These are phyloP conservation scores for Rhinogobius similis DNA, from an alignment of 2,113 vertebrate genomes.

Conservation along the genomic window DNA sequence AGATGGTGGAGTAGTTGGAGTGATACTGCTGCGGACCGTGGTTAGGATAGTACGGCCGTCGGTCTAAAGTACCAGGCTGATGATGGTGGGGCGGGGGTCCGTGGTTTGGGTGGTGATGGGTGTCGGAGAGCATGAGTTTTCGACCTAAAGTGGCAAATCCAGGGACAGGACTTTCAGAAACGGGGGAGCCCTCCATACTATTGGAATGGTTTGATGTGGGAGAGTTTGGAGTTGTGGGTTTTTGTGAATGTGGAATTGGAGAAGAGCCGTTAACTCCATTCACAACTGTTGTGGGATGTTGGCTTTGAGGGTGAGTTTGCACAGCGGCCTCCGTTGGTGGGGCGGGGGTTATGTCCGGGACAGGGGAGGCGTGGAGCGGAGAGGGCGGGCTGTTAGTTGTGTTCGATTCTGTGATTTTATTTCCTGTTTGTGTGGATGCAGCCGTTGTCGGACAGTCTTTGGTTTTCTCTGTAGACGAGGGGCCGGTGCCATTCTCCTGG, in stretches of 20 bases:
- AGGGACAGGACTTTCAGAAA: slow-evolving; percentile 70
- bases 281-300: slow-evolving; percentile 10
- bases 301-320: slow-evolving; percentile 40
- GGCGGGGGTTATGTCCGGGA: slow-evolving; percentile 1
- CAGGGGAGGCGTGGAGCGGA: background rate
- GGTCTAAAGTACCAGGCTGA: slow-evolving; percentile 52
- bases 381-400: slow-evolving; percentile 22
- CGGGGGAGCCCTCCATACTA: slow-evolving; percentile 75
- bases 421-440: slow-evolving; percentile 25
- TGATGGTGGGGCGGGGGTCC: slow-evolving; percentile 52
- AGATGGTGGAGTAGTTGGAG: slow-evolving; percentile 65
- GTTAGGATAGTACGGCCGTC: slow-evolving; percentile 61
- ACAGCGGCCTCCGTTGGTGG: slow-evolving; percentile 40
- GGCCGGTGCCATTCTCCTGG: slow-evolving; percentile 23
- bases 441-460: slow-evolving; percentile 35
- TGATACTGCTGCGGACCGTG: slow-evolving; percentile 54
- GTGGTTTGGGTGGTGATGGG: slow-evolving; percentile 39
- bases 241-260: slow-evolving; percentile 26
- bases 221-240: slow-evolving; percentile 29
- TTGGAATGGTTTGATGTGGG: slow-evolving; percentile 54
- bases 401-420: slow-evolving; percentile 33
- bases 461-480: slow-evolving; percentile 18
- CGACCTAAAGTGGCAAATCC: slow-evolving; percentile 79
- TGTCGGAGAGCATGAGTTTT: slow-evolving; percentile 72
- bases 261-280: slow-evolving; percentile 36